These are phyloP conservation scores for Littorina saxatilis DNA, from an alignment of 1,140 invertebrate species.

Conservation along the genomic window DNA sequence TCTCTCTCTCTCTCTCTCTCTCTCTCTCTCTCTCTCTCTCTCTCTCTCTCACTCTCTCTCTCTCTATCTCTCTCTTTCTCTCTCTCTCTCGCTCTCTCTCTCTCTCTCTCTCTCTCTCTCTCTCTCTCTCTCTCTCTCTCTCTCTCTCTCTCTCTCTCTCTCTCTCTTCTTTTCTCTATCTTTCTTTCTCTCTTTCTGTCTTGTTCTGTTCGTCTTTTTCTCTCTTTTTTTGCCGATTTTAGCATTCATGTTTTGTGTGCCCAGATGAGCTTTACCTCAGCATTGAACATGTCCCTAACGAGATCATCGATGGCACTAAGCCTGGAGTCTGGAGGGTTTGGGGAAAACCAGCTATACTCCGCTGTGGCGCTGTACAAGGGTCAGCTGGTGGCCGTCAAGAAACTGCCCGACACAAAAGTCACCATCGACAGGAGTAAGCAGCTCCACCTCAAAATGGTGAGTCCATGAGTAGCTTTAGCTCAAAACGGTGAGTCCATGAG, in stretches of 20 bases:
- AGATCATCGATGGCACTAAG: no score
- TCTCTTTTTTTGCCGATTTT: no score
- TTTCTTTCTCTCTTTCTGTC: no score
- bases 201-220: no score
- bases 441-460: constrained; percentile 89
- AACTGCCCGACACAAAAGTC: constrained; percentile 82
- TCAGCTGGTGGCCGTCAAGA: constrained; percentile 83
- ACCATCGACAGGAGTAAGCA: constrained; percentile 88
- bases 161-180: no score
- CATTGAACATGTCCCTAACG: no score
- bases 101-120: background rate
- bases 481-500: no score
- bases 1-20: background rate
- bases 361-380: constrained; percentile 56
- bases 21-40: background rate
- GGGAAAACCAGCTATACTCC: constrained; percentile 51
- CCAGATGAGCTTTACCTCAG: background rate
- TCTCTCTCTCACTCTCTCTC: background rate
- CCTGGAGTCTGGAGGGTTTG: background rate
- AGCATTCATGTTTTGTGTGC: background rate
- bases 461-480: constrained; percentile 7
- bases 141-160: no score
- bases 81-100: no score
- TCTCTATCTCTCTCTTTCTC: no score
- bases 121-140: background rate